These are phyloP conservation scores for Crossocerus cetratus DNA, from an alignment of 2,888 invertebrate species.

Conservation along the genomic window DNA sequence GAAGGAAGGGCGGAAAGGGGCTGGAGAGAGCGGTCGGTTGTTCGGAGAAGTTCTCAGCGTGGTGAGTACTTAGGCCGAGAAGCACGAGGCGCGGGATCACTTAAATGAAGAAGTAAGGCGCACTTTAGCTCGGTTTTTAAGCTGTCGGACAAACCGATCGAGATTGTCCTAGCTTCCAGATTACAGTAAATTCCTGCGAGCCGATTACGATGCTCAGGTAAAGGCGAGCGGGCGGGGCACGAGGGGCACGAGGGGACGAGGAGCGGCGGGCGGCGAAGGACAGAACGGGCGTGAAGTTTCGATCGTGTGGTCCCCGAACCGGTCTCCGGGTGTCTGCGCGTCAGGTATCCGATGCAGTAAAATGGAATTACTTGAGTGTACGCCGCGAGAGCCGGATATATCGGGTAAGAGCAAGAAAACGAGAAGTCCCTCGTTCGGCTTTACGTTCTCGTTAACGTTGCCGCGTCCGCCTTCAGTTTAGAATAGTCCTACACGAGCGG, in stretches of 20 bases:
- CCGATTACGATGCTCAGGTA: slow-evolving; percentile 47
- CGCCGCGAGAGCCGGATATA: not conserved
- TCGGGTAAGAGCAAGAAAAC: not conserved
- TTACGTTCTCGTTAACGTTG: slow-evolving; percentile 47
- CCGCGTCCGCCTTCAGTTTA: slow-evolving; percentile 41
- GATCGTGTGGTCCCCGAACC: slow-evolving; percentile 44
- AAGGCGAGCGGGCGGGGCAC: not conserved
- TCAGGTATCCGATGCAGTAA: slow-evolving; percentile 53
- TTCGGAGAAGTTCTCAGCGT: too few species aligned
- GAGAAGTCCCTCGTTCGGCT: slow-evolving; percentile 20
- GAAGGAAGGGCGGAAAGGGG: slow-evolving; percentile 8
- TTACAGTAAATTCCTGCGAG: slow-evolving; percentile 39
- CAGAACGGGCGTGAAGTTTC: slow-evolving; percentile 41
- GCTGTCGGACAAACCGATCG: slow-evolving; percentile 9
- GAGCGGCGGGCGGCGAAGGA: too few species aligned
- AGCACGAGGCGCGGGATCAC: not conserved
- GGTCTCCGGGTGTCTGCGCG: slow-evolving; percentile 39
- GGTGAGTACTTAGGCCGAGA: too few species aligned
- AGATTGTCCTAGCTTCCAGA: slow-evolving; percentile 20
- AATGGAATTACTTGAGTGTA: slow-evolving; percentile 51
- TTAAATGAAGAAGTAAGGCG: not conserved
- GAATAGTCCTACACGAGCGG: slow-evolving; percentile 20
- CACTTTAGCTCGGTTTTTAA: slow-evolving; percentile 5
- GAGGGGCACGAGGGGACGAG: too few species aligned
- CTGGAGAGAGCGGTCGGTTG: not conserved